Evolutionary conservation across 2,113 vertebrate species (phyloP), one percentile per base, ranked within the genome.

Genomic region (Arenaria interpres): DNA sequence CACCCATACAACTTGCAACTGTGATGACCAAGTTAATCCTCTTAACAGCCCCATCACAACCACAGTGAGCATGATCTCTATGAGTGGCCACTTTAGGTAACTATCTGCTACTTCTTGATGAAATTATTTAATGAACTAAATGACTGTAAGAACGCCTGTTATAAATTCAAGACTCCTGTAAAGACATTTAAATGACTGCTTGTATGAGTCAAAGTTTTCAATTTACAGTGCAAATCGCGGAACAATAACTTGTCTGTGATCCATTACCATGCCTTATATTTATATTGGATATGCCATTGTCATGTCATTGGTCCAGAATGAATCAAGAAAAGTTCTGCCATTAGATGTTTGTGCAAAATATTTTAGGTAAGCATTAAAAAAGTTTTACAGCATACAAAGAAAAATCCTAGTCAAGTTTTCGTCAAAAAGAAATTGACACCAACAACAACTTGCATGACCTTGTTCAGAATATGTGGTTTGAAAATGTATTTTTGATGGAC

Each of bases 81-180:
- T 45, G 18, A 66, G 39, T 62, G 35, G 32, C 35, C 50, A 66
- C 28, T 88, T 85, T 35, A 85, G 35, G 10, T 75, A 60, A 46
- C 51, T 7, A 2, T 53, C 28, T 87, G 37, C 35, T 75, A 30
- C 30, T 32, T 86, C 85, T 80, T 41, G 62, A 62, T 81, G 2
- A 67, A 41, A 67, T 37, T 67, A 22, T 63, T 85, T 75, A 63
- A 46, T 74, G 3, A 90, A 63, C 37, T 37, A 50, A 77, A 30
- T 78, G 41, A 45, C 60, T 81, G 15, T 89, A 35, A 87, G 41
- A 82, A 75, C n/a, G 25, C 41, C 51, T 75, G 4, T 87, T 92
- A 96, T 56, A 91, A 89, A 94, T 72, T 96, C 69, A 78, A 25
- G 35, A 74, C 81, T 92, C 60, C 73, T 96, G 51, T 95, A 89